Conservation (phyloP, 2,113 vertebrate genomes). For the Illadopsis cleaveri region DNA sequence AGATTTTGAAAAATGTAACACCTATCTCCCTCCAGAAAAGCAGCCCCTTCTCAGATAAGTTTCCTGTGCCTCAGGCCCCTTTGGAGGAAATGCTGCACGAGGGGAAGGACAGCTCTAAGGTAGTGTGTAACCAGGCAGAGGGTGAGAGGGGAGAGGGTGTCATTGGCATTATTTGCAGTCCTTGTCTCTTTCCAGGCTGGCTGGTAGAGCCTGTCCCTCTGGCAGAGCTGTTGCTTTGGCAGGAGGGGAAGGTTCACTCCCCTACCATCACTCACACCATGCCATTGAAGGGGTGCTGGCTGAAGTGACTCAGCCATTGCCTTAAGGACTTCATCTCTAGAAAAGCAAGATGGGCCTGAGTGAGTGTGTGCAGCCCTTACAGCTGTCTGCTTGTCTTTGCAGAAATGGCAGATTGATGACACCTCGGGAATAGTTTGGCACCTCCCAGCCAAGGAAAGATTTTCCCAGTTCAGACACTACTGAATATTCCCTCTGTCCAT, state of each 20-base stretch:
- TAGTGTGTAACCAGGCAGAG: accelerated
- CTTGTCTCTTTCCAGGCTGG: background rate
- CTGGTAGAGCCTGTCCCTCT: background rate
- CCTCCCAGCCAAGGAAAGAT: background rate
- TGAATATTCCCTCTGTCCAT: background rate
- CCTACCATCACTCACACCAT: accelerated
- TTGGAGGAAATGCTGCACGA: background rate
- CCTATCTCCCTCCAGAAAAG: background rate
- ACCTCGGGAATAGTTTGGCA: background rate
- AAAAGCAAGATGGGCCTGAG: background rate
- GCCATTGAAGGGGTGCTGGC: background rate
- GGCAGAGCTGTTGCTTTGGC: background rate
- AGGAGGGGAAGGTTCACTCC: background rate
- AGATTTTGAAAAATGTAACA: background rate
- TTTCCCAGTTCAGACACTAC: background rate
- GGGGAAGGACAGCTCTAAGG: background rate
- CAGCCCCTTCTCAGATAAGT: background rate
- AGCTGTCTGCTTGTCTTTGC: background rate
- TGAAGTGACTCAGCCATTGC: accelerated
- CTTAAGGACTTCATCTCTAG: background rate
- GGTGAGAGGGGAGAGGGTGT: background rate
- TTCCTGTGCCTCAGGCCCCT: background rate
- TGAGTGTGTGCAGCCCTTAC: background rate
- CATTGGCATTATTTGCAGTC: background rate
- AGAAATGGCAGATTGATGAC: background rate